phyloP scores from a whole-genome alignment of 2,797 vertebrate species.

The Thamnophis elegans region DNA sequence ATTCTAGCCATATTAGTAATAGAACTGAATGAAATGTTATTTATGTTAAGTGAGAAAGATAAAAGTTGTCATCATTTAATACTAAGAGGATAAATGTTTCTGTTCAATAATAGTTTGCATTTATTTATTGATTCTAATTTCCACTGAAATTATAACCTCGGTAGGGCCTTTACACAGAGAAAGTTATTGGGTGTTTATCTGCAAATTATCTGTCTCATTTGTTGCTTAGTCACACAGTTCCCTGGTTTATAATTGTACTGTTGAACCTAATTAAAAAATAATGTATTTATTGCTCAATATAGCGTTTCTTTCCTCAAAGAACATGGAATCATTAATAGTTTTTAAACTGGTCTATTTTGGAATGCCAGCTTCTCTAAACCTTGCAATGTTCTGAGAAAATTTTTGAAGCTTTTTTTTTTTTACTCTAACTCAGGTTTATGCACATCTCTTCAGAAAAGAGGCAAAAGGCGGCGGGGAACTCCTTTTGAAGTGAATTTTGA shows the following conservation, averaged over 20 bases:
- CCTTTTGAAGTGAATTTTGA: conserved; percentile 60
- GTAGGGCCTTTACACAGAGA: rapidly evolving
- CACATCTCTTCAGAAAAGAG: conserved; percentile 8
- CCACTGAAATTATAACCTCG: background rate
- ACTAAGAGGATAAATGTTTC: background rate
- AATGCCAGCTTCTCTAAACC: conserved; percentile 19
- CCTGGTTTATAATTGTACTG: conserved; percentile 32
- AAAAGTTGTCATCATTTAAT: background rate
- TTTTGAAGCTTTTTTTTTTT: conserved; percentile 36
- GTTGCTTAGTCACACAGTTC: conserved; percentile 11
- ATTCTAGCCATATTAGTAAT: background rate
- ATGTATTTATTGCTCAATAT: conserved; percentile 17
- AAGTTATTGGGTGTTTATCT: background rate
- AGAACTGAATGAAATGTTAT: background rate
- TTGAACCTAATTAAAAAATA: conserved; percentile 41
- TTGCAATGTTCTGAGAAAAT: conserved; percentile 4
- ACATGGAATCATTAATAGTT: conserved; percentile 39
- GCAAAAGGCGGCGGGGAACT: conserved; percentile 23
- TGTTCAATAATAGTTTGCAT: background rate
- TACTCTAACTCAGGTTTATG: conserved; percentile 9
- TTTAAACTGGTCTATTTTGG: conserved; percentile 30
- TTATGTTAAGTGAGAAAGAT: background rate
- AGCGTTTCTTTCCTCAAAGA: conserved; percentile 24
- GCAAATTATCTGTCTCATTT: background rate
- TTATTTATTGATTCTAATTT: background rate